Evolutionary conservation across 2,888 invertebrate genomes (phyloP).

Genomic region (Drosophila subquinaria): DNA sequence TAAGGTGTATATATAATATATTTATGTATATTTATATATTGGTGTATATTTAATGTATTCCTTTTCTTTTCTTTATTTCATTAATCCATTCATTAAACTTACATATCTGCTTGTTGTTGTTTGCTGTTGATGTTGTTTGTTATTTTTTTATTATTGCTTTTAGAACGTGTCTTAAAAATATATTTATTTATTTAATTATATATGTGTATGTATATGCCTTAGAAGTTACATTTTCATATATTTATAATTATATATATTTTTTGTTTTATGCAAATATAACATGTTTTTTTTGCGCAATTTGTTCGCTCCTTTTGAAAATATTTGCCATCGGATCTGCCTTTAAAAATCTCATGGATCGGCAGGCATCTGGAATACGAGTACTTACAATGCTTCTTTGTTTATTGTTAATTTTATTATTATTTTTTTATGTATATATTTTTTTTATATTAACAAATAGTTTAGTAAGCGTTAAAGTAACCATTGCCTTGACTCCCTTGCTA

Average conservation of each 20-base stretch:
- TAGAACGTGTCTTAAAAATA: constrained; percentile 85
- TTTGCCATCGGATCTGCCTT: constrained; percentile 15
- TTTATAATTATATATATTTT: constrained; percentile 47
- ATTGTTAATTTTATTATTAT: constrained; percentile 23
- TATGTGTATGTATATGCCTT: constrained; percentile 63
- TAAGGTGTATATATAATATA: constrained; percentile 53
- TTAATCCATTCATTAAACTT: constrained; percentile 48
- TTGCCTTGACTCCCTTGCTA: constrained; percentile 63
- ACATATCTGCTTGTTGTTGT: constrained; percentile 31
- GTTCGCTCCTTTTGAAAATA: constrained; percentile 41
- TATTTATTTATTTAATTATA: constrained; percentile 62
- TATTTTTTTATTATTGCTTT: constrained; percentile 85
- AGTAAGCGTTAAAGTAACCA: constrained; percentile 63
- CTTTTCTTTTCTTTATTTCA: constrained; percentile 26
- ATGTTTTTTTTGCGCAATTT: constrained; percentile 49
- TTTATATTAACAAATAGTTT: constrained; percentile 61
- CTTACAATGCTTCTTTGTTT: constrained; percentile 8
- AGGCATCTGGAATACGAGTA: constrained; percentile 41
- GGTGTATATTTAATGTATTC: constrained; percentile 78
- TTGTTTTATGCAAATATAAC: constrained; percentile 68
- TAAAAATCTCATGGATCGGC: constrained; percentile 12
- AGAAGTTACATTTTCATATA: constrained; percentile 40
- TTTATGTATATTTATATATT: constrained; percentile 77
- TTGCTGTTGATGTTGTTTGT: constrained; percentile 61
- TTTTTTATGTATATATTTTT: constrained; percentile 29